phyloP scores from a whole-genome alignment of 2,888 invertebrate species.

The Octonoba sinensis region DNA sequence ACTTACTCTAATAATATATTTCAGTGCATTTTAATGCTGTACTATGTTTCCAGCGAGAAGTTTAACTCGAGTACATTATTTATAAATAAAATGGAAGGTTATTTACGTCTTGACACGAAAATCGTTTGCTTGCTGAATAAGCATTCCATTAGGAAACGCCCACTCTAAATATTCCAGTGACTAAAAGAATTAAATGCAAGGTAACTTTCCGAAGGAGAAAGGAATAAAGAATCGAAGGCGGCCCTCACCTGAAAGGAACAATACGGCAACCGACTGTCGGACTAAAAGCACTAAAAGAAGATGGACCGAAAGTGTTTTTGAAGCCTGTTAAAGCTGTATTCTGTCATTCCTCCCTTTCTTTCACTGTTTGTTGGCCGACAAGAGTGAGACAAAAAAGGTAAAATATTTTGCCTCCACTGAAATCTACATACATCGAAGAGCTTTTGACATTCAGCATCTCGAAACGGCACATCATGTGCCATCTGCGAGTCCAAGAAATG shows the following conservation, averaged over 20 bases:
- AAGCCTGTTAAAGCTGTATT: slow-evolving; percentile 7
- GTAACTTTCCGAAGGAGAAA: background rate
- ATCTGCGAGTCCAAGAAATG: slow-evolving; percentile 8
- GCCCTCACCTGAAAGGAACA: background rate
- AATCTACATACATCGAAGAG: slow-evolving; percentile 7
- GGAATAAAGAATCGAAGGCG: too few species aligned
- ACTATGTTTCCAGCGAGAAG: too few species aligned
- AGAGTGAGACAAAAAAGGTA: background rate
- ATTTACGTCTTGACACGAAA: too few species aligned
- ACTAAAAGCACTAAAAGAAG: slow-evolving; percentile 5
- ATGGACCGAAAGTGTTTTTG: slow-evolving; percentile 9
- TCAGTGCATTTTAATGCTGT: too few species aligned
- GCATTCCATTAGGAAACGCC: background rate
- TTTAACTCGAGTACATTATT: background rate
- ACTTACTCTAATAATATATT: too few species aligned
- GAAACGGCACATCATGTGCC: slow-evolving; percentile 16
- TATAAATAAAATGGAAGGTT: background rate
- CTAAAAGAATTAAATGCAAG: background rate
- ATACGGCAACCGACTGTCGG: background rate
- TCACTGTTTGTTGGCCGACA: background rate
- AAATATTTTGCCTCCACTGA: background rate
- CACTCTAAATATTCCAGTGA: too few species aligned
- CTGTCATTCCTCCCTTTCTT: background rate
- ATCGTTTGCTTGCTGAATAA: too few species aligned
- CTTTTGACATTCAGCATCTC: slow-evolving; percentile 12